Evolutionary conservation across 2,888 invertebrate species (phyloP).

Genomic region (Lithosia quadra): DNA sequence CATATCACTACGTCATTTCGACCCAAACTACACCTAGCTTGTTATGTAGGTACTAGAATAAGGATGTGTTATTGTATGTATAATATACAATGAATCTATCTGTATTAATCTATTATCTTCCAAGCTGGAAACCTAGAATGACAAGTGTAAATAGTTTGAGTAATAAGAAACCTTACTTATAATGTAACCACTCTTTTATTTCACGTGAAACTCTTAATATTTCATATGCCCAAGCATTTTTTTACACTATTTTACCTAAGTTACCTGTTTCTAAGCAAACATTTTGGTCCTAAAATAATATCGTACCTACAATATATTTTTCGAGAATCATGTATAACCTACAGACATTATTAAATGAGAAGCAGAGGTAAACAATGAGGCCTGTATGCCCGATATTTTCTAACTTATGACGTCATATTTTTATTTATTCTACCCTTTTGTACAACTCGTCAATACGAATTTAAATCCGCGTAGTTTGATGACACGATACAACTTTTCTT

Average conservation of each 20-base stretch:
- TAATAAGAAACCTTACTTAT: neutral
- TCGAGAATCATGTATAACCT: constrained; percentile 26
- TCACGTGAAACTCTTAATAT: neutral
- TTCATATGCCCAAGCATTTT: constrained; percentile 2
- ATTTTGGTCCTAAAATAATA: constrained; percentile 6
- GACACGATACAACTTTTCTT: constrained; percentile 55
- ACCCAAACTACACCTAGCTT: too few relatives aligned
- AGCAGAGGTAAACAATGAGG: constrained; percentile 17
- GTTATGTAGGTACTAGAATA: too few relatives aligned
- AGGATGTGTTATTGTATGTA: too few relatives aligned
- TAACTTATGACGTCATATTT: constrained; percentile 24
- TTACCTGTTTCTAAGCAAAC: constrained; percentile 9
- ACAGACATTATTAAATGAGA: constrained; percentile 29
- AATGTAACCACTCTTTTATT: neutral
- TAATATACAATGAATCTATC: neutral
- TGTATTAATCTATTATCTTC: neutral
- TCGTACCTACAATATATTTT: neutral
- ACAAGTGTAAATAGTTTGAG: neutral
- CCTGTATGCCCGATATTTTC: constrained; percentile 30
- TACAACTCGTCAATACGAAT: constrained; percentile 42
- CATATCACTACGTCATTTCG: too few relatives aligned
- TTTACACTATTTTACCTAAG: neutral
- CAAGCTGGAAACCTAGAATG: neutral
- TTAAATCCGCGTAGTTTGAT: constrained; percentile 42
- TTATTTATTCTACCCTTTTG: constrained; percentile 34